Conservation (phyloP, 2,797 vertebrate genomes). For the Takifugu ocellatus region DNA sequence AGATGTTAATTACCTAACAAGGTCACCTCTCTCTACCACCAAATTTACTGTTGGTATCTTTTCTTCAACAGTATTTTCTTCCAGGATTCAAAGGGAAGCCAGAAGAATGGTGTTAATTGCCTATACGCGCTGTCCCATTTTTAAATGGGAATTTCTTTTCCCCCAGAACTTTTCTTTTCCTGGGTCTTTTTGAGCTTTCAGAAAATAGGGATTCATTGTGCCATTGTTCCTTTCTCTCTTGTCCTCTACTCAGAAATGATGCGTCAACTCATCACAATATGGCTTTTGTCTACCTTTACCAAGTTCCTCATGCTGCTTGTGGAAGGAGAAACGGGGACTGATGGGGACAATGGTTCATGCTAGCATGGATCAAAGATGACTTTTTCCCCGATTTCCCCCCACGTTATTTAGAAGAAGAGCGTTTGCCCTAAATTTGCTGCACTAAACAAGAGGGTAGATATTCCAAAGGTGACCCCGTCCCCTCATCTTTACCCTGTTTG, state of each 20-base stretch:
- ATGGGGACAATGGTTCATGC: constrained; percentile 53
- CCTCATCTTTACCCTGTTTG: too few relatives aligned
- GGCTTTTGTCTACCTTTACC: constrained; percentile 72
- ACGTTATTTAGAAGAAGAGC: neutral
- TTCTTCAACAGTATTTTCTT: constrained; percentile 73
- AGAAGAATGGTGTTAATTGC: constrained; percentile 82
- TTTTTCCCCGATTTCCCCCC: constrained; percentile 17
- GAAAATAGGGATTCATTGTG: constrained; percentile 76
- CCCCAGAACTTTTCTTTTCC: constrained; percentile 65
- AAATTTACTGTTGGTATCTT: constrained; percentile 74
- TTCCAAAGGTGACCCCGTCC: too few relatives aligned
- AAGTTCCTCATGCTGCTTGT: constrained; percentile 57
- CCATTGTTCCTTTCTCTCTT: constrained; percentile 72
- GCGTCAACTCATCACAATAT: constrained; percentile 78
- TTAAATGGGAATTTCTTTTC: constrained; percentile 73
- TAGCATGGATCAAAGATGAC: constrained; percentile 44
- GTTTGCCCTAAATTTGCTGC: too few relatives aligned
- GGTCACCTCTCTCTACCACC: constrained; percentile 79
- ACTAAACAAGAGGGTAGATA: neutral
- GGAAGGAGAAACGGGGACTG: constrained; percentile 43
- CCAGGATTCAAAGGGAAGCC: constrained; percentile 71
- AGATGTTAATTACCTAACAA: constrained; percentile 86
- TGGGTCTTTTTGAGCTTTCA: constrained; percentile 68
- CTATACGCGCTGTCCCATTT: constrained; percentile 77
- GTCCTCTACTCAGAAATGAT: constrained; percentile 66